A percentile compares a stretch with the other conserved stretches of the same genome.
These are phyloP conservation scores for Pipistrellus kuhlii DNA, from an alignment of 2,797 vertebrate genomes.

Conservation along the genomic window DNA sequence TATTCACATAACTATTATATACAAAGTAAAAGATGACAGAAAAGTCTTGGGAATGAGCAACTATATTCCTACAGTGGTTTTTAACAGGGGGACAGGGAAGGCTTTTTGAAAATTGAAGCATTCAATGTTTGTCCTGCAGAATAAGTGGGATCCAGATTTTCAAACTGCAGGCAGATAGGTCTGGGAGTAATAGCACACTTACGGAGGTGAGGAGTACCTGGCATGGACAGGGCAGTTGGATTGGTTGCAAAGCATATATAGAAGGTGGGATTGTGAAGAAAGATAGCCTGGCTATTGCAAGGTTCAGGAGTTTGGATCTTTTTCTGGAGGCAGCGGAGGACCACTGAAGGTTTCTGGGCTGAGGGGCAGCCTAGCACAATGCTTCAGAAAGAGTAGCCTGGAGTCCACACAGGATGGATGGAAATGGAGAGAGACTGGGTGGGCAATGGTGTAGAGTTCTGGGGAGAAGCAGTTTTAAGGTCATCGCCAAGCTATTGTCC, in stretches of 20 bases:
- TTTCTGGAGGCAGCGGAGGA: not conserved
- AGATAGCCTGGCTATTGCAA: not conserved
- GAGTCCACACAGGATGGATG: not conserved
- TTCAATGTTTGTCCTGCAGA: not conserved
- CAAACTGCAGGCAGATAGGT: fast-evolving
- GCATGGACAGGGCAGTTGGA: not conserved
- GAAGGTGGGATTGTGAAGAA: not conserved
- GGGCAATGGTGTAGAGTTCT: fast-evolving
- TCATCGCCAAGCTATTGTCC: not conserved
- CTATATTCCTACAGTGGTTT: not conserved
- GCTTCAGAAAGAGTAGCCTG: not conserved
- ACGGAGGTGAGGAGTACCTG: not conserved
- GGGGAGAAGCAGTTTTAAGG: not conserved
- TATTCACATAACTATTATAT: not conserved
- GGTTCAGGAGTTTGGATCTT: not conserved
- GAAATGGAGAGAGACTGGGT: not conserved
- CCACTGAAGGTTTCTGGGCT: not conserved
- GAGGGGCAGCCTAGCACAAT: not conserved
- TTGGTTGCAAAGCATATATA: not conserved
- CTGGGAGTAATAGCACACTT: not conserved
- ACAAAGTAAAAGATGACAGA: too few species aligned
- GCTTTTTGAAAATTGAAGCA: not conserved
- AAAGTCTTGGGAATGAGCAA: not conserved
- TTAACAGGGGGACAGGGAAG: not conserved
- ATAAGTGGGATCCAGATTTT: not conserved